These are phyloP conservation scores for Trachurus trachurus DNA, from an alignment of 2,797 vertebrate species.

Conservation along the genomic window DNA sequence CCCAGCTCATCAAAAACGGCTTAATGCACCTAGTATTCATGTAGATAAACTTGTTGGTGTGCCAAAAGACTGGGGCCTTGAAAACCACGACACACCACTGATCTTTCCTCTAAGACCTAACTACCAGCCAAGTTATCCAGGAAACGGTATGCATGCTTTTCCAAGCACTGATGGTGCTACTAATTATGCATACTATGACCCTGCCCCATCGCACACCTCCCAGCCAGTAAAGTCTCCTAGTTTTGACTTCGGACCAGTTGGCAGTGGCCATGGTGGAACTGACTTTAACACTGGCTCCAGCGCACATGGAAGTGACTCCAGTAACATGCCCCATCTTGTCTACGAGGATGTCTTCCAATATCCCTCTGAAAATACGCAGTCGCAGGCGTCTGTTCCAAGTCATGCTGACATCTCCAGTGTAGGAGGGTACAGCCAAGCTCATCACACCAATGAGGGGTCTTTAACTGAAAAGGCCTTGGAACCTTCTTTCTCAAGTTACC, in stretches of 20 bases:
- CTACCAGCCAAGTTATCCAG: accelerated
- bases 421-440: neutral
- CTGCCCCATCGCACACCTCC: neutral
- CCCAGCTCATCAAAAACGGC: neutral
- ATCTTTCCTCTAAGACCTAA: conserved; percentile 27
- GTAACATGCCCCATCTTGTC: neutral
- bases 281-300: neutral
- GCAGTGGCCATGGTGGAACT: neutral
- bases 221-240: neutral
- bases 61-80: neutral
- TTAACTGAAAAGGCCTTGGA: accelerated
- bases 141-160: too few relatives aligned
- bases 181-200: neutral
- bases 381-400: neutral
- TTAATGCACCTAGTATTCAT: accelerated
- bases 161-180: neutral
- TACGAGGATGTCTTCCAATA: conserved; percentile 40
- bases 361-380: neutral
- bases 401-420: neutral
- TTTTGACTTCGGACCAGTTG: neutral
- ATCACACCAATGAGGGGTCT: neutral
- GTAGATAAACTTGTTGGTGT: neutral
- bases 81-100: neutral
- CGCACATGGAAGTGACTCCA: neutral
- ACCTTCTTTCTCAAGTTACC: neutral